Percentiles rank a stretch among this genome's conserved stretches.
phyloP scores from a whole-genome alignment of 2,113 vertebrate genomes.

The Motacilla tschutschensis region DNA sequence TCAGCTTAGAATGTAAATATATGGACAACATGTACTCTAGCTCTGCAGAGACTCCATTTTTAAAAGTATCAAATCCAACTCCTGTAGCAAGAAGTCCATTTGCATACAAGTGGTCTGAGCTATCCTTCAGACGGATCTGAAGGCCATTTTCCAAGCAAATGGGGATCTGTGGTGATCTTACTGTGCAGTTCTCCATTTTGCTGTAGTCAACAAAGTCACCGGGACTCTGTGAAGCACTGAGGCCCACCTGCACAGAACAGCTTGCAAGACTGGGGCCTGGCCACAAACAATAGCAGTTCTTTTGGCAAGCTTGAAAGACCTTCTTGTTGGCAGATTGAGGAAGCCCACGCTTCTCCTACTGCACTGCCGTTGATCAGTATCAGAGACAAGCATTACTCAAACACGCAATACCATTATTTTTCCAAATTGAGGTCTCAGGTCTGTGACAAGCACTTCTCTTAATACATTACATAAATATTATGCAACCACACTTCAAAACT shows the following conservation, averaged over 20 bases:
- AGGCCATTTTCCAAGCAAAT: not conserved
- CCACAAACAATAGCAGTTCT: slow-evolving; percentile 41
- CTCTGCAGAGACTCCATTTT: not conserved
- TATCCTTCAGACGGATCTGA: not conserved
- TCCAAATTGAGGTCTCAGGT: slow-evolving; percentile 7
- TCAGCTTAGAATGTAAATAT: not conserved
- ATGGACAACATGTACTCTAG: not conserved
- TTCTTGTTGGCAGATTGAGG: slow-evolving; percentile 50
- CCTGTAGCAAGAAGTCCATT: not conserved
- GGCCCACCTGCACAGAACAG: slow-evolving; percentile 50
- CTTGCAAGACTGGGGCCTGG: not conserved
- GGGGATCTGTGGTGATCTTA: not conserved
- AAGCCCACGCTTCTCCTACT: slow-evolving; percentile 49
- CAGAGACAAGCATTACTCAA: slow-evolving; percentile 26
- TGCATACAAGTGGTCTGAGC: not conserved
- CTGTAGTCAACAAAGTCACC: slow-evolving; percentile 5
- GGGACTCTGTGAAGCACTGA: not conserved
- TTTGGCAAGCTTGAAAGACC: slow-evolving; percentile 39
- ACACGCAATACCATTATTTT: not conserved
- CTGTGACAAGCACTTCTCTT: not conserved
- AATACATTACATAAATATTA: slow-evolving; percentile 27
- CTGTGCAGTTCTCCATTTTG: slow-evolving; percentile 3
- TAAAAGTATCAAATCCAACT: not conserved
- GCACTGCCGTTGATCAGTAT: not conserved
- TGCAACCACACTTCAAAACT: not conserved